Evolutionary conservation across 2,888 invertebrate species (phyloP), one percentile per base, ranked within the genome.

Genomic region (Hecatera dysodea): DNA sequence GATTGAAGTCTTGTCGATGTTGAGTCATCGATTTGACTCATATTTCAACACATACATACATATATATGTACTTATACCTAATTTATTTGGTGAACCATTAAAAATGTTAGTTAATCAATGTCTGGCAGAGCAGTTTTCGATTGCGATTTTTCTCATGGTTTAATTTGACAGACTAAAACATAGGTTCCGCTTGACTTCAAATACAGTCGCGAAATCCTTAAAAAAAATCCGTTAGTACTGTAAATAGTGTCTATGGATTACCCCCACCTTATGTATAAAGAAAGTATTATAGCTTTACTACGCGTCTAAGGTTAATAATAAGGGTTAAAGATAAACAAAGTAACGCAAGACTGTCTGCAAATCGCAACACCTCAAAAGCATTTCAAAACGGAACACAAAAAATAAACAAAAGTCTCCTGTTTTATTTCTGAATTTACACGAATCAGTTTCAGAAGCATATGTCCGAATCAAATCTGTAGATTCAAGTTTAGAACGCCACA

Each of bases 401-500:
- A 57, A 42, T 27, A 27, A 2, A 42, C 7, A 57, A 17, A 57
- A 36, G 17, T 27, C 7, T 8, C 0, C 22, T 17, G 48, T 27
- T 67, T 57, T 69, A 61, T 61, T 57, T 57, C 61, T 52, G 33
- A 46, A 61, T 33, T 39, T 44, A 33, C 50, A 36, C 59, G 7
- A 53, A 79, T 73, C 69, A 29, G 80, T 57, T 79, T 72, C 15
- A n/a, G 46, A 68, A 72, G 36, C 53, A 73, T 50, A 80, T n/a
- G n/a, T 69, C 72, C 42, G 59, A 74, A 81, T 66, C 78, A 53
- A 68, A 78, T 78, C 67, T 53, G 57, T 42, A 57, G 44, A 50
- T 61, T 73, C 61, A 70, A 78, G 69, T 78, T 81, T 79, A 78
- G 75, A 70, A 72, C 75, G 42, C 67, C 52, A 44, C 62, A 83